Conservation (phyloP, 2,888 invertebrate species). For the Incurvaria masculella region DNA sequence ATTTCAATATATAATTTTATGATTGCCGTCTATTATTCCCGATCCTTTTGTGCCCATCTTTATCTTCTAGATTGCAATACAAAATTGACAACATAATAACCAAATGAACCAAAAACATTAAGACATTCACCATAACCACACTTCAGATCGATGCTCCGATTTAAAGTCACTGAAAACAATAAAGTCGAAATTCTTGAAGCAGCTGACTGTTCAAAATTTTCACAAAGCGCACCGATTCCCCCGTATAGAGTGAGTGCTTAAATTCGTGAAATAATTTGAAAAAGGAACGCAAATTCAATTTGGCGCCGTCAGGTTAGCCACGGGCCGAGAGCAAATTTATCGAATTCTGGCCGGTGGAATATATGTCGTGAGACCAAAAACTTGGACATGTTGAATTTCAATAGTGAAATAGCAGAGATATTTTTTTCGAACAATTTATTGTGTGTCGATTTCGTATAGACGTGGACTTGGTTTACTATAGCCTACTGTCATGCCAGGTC, state of each 20-base stretch:
- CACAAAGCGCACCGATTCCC: conserved; percentile 27
- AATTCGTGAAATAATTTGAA: conserved; percentile 19
- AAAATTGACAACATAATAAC: too few relatives aligned
- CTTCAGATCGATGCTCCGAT: too few relatives aligned
- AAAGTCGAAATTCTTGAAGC: too few relatives aligned
- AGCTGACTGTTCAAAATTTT: conserved; percentile 28
- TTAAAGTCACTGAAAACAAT: too few relatives aligned
- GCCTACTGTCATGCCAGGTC: conserved; percentile 2
- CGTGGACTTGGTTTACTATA: not conserved
- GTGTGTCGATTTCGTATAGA: not conserved
- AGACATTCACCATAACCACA: too few relatives aligned
- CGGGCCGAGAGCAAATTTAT: conserved; percentile 36
- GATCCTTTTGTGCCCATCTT: too few relatives aligned
- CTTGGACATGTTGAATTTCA: too few relatives aligned
- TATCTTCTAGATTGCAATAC: too few relatives aligned
- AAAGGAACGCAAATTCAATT: conserved; percentile 41
- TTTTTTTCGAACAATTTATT: conserved; percentile 33
- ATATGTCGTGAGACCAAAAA: conserved; percentile 18
- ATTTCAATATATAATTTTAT: too few relatives aligned
- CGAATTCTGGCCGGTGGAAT: conserved; percentile 36
- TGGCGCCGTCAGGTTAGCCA: conserved; percentile 30
- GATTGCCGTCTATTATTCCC: too few relatives aligned
- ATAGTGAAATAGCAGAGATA: too few relatives aligned
- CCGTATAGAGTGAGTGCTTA: conserved; percentile 15
- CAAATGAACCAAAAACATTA: too few relatives aligned